Evolutionary conservation across 2,888 invertebrate genomes (phyloP), one percentile per base, ranked within the genome.

Genomic region (Drosophila nr. perissopoda): DNA sequence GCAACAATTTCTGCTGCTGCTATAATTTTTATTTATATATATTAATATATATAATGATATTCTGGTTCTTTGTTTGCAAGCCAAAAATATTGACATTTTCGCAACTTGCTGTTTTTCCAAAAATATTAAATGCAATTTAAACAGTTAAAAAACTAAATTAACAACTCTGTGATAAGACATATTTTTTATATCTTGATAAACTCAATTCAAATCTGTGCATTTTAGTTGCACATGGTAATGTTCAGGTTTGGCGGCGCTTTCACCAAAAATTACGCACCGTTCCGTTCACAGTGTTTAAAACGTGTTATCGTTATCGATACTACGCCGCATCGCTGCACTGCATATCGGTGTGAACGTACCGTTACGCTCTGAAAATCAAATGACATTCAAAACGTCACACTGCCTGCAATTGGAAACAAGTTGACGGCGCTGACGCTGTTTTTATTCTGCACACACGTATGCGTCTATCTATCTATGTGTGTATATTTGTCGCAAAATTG

Each of bases 341-440:
- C 42, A 42, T 67, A 38, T 48, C 25, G 16, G 16, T 46, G 46
- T 27, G 25, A 25, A 46, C 46, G 51, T 74, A 54, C 57, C 74
- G 81, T 77, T 74, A 81, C 71, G 74, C 74, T 80, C 71, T 69
- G 59, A 51, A 74, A 87, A 79, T 51, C 82, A 77, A 76, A 70
- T 88, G 83, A 84, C 86, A 84, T 88, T 88, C 86, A 88, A 85
- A 88, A 75, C 73, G 70, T 72, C 74, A 67, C 56, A 71, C 6
- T 25, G 16, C 16, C 56, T 73, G 67, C 61, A 76, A 64, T 46
- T 74, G 56, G 36, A 79, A 78, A 80, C 68, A 74, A 77, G 81
- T 77, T 74, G 70, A 52, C 70, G 64, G 56, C 61, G 74, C 51
- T 74, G 66, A 66, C 67, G 49, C 46, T 76, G 67, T 69, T 56